Percentiles rank a stretch among this genome's conserved stretches.
These are phyloP conservation scores for Motacilla alba DNA, from an alignment of 2,113 vertebrate genomes.

Conservation along the genomic window DNA sequence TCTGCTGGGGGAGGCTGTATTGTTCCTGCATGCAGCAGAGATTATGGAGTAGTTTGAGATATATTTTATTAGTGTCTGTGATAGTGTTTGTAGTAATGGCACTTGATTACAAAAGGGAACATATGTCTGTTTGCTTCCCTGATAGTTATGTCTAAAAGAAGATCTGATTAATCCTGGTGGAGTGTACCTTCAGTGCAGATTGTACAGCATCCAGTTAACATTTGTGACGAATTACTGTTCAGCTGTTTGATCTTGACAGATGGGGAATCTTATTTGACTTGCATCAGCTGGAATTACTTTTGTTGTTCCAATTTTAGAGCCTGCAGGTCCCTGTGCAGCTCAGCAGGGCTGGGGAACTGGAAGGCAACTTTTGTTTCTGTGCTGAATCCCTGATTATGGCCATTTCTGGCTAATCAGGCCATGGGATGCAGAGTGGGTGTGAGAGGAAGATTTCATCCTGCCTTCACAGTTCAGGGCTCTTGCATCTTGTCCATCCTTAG, in stretches of 20 bases:
- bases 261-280: constrained; percentile 8
- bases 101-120: constrained; percentile 19
- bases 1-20: not conserved
- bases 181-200: not conserved
- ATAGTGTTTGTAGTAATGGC: not conserved
- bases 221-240: not conserved
- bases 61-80: not conserved
- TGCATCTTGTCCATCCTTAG: not conserved
- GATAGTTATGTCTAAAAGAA: not conserved
- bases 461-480: not conserved
- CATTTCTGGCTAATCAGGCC: not conserved
- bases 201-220: not conserved
- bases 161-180: constrained; percentile 41
- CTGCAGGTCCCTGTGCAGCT: not conserved
- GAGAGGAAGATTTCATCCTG: not conserved
- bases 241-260: constrained; percentile 37
- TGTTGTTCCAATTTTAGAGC: not conserved
- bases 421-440: not conserved
- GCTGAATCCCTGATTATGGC: not conserved
- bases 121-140: constrained; percentile 22
- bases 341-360: not conserved
- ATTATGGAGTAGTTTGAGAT: not conserved
- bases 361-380: not conserved
- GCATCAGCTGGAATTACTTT: constrained; percentile 44
- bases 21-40: not conserved